These are phyloP conservation scores for Stratiolaelaps scimitus DNA, from an alignment of 1,140 invertebrate genomes.

Conservation along the genomic window DNA sequence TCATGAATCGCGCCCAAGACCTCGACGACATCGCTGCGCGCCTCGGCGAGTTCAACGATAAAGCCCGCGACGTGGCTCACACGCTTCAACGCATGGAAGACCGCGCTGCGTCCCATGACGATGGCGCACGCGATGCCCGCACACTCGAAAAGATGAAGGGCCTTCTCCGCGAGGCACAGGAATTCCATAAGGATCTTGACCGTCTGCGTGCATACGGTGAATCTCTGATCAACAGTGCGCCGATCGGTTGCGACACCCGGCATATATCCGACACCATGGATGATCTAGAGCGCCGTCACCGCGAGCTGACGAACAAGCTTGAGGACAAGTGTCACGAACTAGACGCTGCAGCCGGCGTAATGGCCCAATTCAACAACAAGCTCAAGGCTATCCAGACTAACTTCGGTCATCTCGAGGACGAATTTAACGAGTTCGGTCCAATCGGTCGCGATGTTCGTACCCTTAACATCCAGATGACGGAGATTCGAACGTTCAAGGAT, in stretches of 20 bases:
- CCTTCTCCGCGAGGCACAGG: slow-evolving; percentile 49
- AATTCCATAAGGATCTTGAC: slow-evolving; percentile 61
- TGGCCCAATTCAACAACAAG: slow-evolving; percentile 65
- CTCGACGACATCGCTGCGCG: slow-evolving; percentile 70
- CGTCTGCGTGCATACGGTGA: slow-evolving; percentile 55
- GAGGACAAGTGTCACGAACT: slow-evolving; percentile 64
- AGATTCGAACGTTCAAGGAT: slow-evolving; percentile 45
- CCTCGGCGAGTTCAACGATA: slow-evolving; percentile 69
- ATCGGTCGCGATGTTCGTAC: slow-evolving; percentile 71
- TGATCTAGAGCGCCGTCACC: slow-evolving; percentile 59
- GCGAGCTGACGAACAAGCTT: slow-evolving; percentile 59
- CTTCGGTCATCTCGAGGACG: slow-evolving; percentile 62
- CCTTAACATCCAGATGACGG: slow-evolving; percentile 67
- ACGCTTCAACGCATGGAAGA: slow-evolving; percentile 73
- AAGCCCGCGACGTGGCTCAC: slow-evolving; percentile 63
- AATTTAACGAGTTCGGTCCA: slow-evolving; percentile 67
- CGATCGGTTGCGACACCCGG: slow-evolving; percentile 51
- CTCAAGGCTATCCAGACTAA: slow-evolving; percentile 62
- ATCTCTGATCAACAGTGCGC: slow-evolving; percentile 57
- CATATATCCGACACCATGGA: slow-evolving; percentile 64
- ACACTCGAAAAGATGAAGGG: slow-evolving; percentile 62
- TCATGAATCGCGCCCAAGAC: slow-evolving; percentile 52
- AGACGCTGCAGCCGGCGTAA: slow-evolving; percentile 70
- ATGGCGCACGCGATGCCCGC: slow-evolving; percentile 64
- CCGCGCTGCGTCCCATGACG: slow-evolving; percentile 63